A percentile compares a stretch with the other conserved stretches of the same genome.
These are phyloP conservation scores for Lamproptera curius DNA, from an alignment of 2,888 invertebrate species.

Conservation along the genomic window DNA sequence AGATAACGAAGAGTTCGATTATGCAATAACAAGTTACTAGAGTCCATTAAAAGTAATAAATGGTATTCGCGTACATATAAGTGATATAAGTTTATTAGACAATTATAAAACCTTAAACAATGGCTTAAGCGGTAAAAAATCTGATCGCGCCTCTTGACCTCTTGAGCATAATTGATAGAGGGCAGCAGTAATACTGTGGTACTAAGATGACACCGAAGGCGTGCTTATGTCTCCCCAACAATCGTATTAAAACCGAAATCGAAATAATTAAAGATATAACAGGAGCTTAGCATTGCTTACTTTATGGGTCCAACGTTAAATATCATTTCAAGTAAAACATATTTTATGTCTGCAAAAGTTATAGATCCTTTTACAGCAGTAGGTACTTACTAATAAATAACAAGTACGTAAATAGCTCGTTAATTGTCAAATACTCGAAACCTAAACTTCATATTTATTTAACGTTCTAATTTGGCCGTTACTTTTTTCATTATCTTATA, in stretches of 20 bases:
- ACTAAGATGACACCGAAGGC: slow-evolving; percentile 1
- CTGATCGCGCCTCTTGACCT: slow-evolving; percentile 32
- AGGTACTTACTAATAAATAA: no score
- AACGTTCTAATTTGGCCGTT: no score
- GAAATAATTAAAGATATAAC: no score
- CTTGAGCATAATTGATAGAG: slow-evolving; percentile 23
- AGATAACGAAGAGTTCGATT: slow-evolving; percentile 39
- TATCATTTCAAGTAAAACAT: no score
- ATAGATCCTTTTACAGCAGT: no score
- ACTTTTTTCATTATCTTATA: no score
- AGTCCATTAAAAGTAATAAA: slow-evolving; percentile 22
- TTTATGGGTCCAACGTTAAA: no score
- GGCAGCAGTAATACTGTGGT: slow-evolving; percentile 18
- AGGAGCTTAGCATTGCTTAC: no score
- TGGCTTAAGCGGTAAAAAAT: slow-evolving; percentile 33
- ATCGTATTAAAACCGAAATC: slow-evolving; percentile 3
- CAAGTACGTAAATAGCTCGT: no score
- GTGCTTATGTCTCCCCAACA: slow-evolving; percentile 1
- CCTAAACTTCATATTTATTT: no score
- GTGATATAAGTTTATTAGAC: slow-evolving; percentile 43
- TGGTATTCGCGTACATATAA: slow-evolving; percentile 34
- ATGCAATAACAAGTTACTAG: slow-evolving; percentile 39
- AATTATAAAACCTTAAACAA: slow-evolving; percentile 36
- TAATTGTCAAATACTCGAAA: no score
- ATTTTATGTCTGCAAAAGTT: no score